Base-by-base conservation (phyloP, 2,888 invertebrate genomes). In the Aleiodes testaceus region DNA sequence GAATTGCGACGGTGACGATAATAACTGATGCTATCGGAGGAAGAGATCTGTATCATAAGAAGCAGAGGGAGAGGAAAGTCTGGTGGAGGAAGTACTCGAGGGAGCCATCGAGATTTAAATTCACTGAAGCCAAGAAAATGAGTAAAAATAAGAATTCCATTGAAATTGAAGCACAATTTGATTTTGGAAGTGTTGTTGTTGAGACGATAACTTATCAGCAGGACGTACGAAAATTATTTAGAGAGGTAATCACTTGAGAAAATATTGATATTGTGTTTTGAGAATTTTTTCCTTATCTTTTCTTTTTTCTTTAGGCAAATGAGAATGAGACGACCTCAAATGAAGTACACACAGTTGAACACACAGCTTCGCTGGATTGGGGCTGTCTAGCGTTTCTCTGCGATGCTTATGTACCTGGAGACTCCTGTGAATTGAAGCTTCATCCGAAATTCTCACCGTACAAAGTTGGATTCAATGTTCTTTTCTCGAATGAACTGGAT, bases 71-170 rank as follows among this genome's bases (percentile, higher is more conserved):
- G 80, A 90, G 95, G 69, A 93, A 93, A 84, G 92, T 92, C 78
- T 96, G 95, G 95, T 96, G 95, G 95, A 92, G 95, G 87, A 94
- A 93, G 85, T 91, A 93, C 76, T 79, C 80, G n/a, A 82, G 81
- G 67, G 74, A 81, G 63, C 95, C 95, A 12, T 93, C 93, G 72
- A 89, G 93, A 61, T 94, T 94, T 85, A 84, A 87, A 49, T 84
- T 93, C 7, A 90, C 90, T 63, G 93, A 94, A 79, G 89, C 83
- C 88, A 82, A 90, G 87, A 86, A 87, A 66, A 70, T 79, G 1
- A 59, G 9, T 50, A 83, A 82, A 36, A 80, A 82, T 52, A 85
- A 88, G 73, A 88, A 89, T 61, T 87, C 88, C 65, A 91, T 93
- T 2, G 90, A 93, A 77, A 92, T 96, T 70, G 84, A 89, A 72